Percentiles rank a stretch among this genome's conserved stretches.
These are phyloP conservation scores for Carapus acus DNA, from an alignment of 2,797 vertebrate genomes.

Conservation along the genomic window DNA sequence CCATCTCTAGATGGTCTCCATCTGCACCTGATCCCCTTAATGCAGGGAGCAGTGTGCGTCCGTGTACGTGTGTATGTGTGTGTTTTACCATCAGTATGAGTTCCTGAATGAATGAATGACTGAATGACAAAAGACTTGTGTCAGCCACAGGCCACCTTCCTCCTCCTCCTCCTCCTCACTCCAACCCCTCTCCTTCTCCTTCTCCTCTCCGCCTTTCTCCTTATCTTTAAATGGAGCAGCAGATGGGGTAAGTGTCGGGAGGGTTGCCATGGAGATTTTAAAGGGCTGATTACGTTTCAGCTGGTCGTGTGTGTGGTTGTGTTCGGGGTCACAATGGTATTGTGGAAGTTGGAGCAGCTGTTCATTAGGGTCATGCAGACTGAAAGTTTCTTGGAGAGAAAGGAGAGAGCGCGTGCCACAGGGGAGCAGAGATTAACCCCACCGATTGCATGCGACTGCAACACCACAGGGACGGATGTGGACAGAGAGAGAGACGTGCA, in stretches of 20 bases:
- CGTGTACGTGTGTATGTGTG: conserved; percentile 23
- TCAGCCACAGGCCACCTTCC: conserved; percentile 50
- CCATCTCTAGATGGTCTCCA: no score
- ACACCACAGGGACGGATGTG: no score
- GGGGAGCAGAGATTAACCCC: no score
- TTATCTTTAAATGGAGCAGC: conserved; percentile 61
- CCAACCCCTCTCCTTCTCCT: conserved; percentile 16
- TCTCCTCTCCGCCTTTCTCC: conserved; percentile 28
- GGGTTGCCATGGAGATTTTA: conserved; percentile 61
- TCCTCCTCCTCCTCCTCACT: conserved; percentile 28
- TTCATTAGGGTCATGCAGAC: no score
- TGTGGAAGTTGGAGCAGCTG: no score
- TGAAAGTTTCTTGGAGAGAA: no score
- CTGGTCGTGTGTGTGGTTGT: conserved; percentile 24
- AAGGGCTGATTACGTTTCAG: conserved; percentile 51
- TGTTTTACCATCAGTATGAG: conserved; percentile 36
- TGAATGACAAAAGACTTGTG: conserved; percentile 57
- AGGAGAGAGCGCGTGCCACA: no score
- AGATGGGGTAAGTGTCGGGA: conserved; percentile 61
- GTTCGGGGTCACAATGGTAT: background rate
- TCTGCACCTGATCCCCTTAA: no score
- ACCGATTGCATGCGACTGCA: no score
- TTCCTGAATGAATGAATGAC: conserved; percentile 45
- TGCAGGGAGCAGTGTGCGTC: conserved; percentile 8
- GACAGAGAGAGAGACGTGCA: no score